phyloP scores from a whole-genome alignment of 2,888 invertebrate species.

The Isotomurus palustris region DNA sequence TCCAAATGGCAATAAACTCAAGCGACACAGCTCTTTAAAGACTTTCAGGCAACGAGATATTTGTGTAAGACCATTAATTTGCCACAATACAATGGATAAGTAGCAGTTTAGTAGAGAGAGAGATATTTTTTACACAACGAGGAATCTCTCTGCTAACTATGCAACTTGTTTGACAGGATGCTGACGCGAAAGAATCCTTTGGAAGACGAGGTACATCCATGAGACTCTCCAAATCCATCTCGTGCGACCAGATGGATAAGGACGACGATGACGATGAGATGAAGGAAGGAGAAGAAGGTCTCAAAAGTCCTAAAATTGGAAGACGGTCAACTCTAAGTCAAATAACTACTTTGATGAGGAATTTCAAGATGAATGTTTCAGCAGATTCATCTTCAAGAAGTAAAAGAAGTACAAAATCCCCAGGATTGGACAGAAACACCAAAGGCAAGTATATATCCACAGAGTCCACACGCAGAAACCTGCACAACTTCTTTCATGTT shows the following conservation, averaged over 20 bases:
- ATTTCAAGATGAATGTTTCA: constrained; percentile 11
- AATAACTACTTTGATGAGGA: constrained; percentile 27
- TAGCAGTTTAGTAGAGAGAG: too few relatives aligned
- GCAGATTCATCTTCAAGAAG: too few relatives aligned
- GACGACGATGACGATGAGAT: constrained; percentile 19
- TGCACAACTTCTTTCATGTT: too few relatives aligned
- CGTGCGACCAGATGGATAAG: constrained; percentile 20
- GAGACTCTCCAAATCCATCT: constrained; percentile 39
- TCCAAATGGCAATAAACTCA: too few relatives aligned
- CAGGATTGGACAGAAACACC: too few relatives aligned
- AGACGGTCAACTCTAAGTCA: constrained; percentile 30
- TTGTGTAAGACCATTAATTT: constrained; percentile 19
- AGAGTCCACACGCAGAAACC: too few relatives aligned
- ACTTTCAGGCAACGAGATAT: constrained; percentile 34
- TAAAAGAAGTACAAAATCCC: too few relatives aligned
- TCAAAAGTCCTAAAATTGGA: too few relatives aligned
- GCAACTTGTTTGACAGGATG: constrained; percentile 1
- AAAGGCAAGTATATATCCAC: too few relatives aligned
- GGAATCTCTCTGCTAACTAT: too few relatives aligned
- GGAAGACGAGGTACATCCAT: constrained; percentile 39
- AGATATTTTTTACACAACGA: too few relatives aligned
- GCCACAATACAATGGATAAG: too few relatives aligned
- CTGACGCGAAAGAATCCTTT: constrained; percentile 10
- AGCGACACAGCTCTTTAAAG: constrained; percentile 40
- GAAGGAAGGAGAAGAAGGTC: constrained; percentile 22